Percentiles rank a stretch among this genome's conserved stretches.
Evolutionary conservation across 2,888 invertebrate species (phyloP).

Genomic region (Baronia brevicornis): DNA sequence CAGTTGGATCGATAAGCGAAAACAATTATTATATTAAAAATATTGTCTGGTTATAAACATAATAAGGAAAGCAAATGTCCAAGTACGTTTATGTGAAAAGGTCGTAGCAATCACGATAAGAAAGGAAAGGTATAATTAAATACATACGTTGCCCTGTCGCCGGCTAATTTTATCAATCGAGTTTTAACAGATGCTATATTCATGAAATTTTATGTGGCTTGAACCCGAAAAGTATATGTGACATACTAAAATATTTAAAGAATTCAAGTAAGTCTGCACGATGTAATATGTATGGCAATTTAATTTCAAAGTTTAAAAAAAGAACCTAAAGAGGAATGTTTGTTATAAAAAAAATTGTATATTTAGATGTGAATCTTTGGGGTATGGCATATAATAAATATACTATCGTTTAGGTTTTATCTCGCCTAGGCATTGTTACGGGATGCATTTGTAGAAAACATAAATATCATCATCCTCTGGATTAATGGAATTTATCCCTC

Average conservation of each 20-base stretch:
- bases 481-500: too few relatives aligned
- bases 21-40: conserved; percentile 14
- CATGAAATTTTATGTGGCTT: conserved; percentile 19
- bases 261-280: conserved; percentile 6
- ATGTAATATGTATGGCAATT: conserved; percentile 2
- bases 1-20: conserved; percentile 2
- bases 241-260: conserved; percentile 15
- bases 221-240: conserved; percentile 16
- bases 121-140: conserved; percentile 30
- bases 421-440: too few relatives aligned
- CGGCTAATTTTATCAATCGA: conserved; percentile 20
- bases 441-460: too few relatives aligned
- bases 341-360: too few relatives aligned
- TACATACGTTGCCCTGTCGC: conserved; percentile 21
- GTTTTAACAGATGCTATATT: conserved; percentile 19
- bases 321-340: too few relatives aligned
- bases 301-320: conserved; percentile 2
- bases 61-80: conserved; percentile 42
- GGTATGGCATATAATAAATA: too few relatives aligned
- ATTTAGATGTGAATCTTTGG: too few relatives aligned
- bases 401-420: too few relatives aligned
- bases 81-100: conserved; percentile 35
- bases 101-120: conserved; percentile 36
- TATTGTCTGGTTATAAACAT: conserved; percentile 22
- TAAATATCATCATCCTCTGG: too few relatives aligned